Base-by-base conservation (phyloP, 1,140 invertebrate species). In the Piezodorus guildinii region DNA sequence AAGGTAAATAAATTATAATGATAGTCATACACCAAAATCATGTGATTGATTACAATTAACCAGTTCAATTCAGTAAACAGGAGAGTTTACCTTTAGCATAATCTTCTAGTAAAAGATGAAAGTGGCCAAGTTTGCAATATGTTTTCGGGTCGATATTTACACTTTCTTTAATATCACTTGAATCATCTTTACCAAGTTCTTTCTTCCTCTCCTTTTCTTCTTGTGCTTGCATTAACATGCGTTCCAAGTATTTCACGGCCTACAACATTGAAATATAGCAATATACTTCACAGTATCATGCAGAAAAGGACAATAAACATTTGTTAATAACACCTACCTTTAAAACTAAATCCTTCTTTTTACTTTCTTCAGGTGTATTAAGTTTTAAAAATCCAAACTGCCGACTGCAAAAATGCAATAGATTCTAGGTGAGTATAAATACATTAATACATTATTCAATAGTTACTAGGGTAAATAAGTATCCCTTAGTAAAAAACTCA, bases 51-150 rank as follows among this genome's bases (percentile, higher is more conserved):
- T 39, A 39, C 6, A 39, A 10, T 39, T 39, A 39, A 39, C 34
- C 9, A 39, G 34, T 39, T 39, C 6, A 39, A 39, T 39, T 6
- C 9, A 39, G 16, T 25, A 27, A 52, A 39, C 8, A 62, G 16
- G 21, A 56, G 14, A 1, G 63, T 68, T 68, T 78, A 92, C 90
- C 90, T 87, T 95, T 94, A 27, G 83, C 79, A 78, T 90, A 94
- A 74, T 96, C 88, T 77, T 92, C 90, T 5, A 95, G 76, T 0
- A 96, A 77, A 8, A 96, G 79, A 77, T 95, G 90, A 72, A 95
- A 91, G 79, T 97, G 93, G 2, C 94, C 94, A 27, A 97, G 76
- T 77, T 94, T 94, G 70, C 91, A 94, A 73, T 90, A 95, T 14
- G 91, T 91, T 73, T 90, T 90, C 0, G 90, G 85, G 76, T 94